Percentiles rank a stretch among this genome's conserved stretches.
Conservation (phyloP, 2,888 invertebrate genomes). For the Stenodema calcarata region DNA sequence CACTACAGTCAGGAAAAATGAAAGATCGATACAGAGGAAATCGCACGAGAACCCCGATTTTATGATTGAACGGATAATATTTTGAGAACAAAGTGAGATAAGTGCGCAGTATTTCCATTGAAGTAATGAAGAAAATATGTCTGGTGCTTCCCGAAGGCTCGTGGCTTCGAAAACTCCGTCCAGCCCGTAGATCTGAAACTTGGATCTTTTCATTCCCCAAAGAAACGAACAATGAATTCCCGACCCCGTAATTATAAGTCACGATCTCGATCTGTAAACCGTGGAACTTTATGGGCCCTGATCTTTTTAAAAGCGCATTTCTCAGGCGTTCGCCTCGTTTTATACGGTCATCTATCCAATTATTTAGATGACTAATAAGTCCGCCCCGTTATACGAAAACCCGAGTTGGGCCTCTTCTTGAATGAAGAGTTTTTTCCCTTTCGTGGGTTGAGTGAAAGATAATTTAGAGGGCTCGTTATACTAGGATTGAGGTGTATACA, state of each 20-base stretch:
- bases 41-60: neutral
- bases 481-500: slow-evolving; percentile 14
- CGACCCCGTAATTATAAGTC: slow-evolving; percentile 44
- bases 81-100: neutral
- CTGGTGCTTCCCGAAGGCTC: neutral
- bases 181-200: slow-evolving; percentile 22
- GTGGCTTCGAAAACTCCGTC: neutral
- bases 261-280: slow-evolving; percentile 47
- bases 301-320: slow-evolving; percentile 45
- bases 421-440: slow-evolving; percentile 9
- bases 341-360: slow-evolving; percentile 42
- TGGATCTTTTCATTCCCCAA: slow-evolving; percentile 25
- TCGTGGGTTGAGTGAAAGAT: neutral
- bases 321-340: slow-evolving; percentile 8
- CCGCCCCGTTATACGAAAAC: neutral
- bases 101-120: neutral
- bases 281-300: slow-evolving; percentile 46
- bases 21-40: neutral
- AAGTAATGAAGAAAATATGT: neutral
- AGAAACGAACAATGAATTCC: slow-evolving; percentile 35
- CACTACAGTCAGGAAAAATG: neutral
- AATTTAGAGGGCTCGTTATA: slow-evolving; percentile 20
- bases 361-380: slow-evolving; percentile 40
- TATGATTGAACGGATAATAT: neutral
- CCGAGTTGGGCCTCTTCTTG: neutral